A percentile compares a stretch with the other conserved stretches of the same genome.
phyloP scores from a whole-genome alignment of 2,113 vertebrate species.

The Stegastes partitus region DNA sequence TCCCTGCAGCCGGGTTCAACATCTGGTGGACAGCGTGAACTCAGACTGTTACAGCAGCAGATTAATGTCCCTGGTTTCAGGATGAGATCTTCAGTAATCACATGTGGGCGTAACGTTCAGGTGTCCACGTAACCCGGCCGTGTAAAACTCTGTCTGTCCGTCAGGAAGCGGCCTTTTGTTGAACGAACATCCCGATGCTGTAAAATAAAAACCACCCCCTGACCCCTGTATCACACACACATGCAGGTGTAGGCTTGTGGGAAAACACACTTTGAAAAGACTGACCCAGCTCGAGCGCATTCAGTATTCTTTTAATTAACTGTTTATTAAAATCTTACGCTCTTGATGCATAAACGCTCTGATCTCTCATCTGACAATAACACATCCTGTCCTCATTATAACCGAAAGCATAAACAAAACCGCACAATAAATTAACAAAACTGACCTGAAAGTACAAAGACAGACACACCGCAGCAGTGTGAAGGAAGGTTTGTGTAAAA shows the following conservation, averaged over 20 bases:
- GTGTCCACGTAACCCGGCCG: neutral
- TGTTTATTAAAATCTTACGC: no score
- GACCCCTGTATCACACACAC: neutral
- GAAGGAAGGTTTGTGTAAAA: no score
- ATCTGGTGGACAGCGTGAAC: neutral
- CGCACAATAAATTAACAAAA: no score
- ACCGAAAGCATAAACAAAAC: no score
- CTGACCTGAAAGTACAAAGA: no score
- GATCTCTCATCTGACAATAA: no score
- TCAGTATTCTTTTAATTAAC: no score
- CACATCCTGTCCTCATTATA: no score
- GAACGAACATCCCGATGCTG: constrained; percentile 68
- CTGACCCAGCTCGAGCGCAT: no score
- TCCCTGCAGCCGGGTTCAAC: neutral
- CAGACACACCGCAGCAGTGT: no score
- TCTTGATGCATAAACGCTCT: no score
- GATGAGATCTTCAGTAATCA: neutral
- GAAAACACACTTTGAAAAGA: no score
- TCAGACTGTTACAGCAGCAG: neutral
- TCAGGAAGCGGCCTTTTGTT: constrained; percentile 75
- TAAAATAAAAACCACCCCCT: constrained; percentile 36
- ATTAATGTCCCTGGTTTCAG: neutral
- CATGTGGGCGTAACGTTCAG: neutral
- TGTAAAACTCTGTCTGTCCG: neutral
- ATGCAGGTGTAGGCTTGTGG: neutral